These are phyloP conservation scores for Toxotes chatareus DNA, from an alignment of 2,113 vertebrate species.

Conservation along the genomic window DNA sequence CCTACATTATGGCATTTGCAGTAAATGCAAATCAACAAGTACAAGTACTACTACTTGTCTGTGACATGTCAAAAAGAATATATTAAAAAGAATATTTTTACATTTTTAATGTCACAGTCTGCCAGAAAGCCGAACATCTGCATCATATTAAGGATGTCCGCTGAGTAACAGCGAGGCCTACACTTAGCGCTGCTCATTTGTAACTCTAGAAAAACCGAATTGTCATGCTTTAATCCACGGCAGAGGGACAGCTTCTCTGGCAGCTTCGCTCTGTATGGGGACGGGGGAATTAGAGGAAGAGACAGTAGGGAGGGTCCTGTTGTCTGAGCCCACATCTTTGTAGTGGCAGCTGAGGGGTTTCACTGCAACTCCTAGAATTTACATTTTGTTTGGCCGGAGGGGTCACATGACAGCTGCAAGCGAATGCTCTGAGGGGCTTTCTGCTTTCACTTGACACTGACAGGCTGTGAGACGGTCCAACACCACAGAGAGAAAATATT, in stretches of 20 bases:
- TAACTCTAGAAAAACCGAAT: constrained; percentile 61
- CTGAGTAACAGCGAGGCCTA: constrained; percentile 30
- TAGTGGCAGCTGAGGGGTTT: constrained; percentile 83
- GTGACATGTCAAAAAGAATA: constrained; percentile 4
- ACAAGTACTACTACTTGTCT: not conserved
- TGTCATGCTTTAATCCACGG: constrained; percentile 73
- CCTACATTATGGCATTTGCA: not conserved
- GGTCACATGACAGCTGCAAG: constrained; percentile 88
- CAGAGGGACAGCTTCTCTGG: constrained; percentile 67
- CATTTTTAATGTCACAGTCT: not conserved
- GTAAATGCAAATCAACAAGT: constrained; percentile 13
- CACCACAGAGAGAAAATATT: constrained; percentile 84
- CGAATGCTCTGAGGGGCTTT: constrained; percentile 82
- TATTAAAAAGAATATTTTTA: not conserved
- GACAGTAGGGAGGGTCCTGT: constrained; percentile 50
- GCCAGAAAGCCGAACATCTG: not conserved
- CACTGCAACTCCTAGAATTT: constrained; percentile 77
- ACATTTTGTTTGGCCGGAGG: constrained; percentile 80
- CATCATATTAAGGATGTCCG: constrained; percentile 22
- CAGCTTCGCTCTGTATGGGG: constrained; percentile 57
- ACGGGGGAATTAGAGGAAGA: constrained; percentile 45
- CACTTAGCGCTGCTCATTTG: constrained; percentile 65
- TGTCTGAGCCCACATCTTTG: constrained; percentile 79
- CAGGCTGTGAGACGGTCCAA: constrained; percentile 84
- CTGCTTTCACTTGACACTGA: constrained; percentile 86